These are phyloP conservation scores for Lagria hirta DNA, from an alignment of 2,888 invertebrate species.

Conservation along the genomic window DNA sequence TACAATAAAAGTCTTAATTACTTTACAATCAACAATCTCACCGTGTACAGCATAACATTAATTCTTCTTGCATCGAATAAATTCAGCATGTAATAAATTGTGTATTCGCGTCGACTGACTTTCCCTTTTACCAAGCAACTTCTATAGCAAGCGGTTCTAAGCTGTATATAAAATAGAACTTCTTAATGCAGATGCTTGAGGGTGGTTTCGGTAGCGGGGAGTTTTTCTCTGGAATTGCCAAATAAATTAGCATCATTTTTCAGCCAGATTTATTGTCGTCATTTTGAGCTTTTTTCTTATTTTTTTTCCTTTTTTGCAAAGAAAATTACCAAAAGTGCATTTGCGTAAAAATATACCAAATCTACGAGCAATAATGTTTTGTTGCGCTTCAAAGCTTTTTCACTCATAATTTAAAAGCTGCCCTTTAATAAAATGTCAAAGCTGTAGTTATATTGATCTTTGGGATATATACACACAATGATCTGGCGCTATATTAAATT, in stretches of 20 bases:
- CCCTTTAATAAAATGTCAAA: slow-evolving; percentile 43
- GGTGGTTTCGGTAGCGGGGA: slow-evolving; percentile 38
- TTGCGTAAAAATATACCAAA: slow-evolving; percentile 33
- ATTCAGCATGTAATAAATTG: slow-evolving; percentile 23
- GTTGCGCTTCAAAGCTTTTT: slow-evolving; percentile 20
- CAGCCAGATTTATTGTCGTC: slow-evolving; percentile 49
- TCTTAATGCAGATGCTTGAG: slow-evolving; percentile 42
- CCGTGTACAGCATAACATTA: too few species aligned
- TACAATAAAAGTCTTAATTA: too few species aligned
- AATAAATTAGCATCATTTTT: slow-evolving; percentile 52
- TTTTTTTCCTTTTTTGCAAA: slow-evolving; percentile 33
- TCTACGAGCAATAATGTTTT: slow-evolving; percentile 11
- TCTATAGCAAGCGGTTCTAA: slow-evolving; percentile 22
- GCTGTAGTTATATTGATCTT: slow-evolving; percentile 21
- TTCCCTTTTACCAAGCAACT: slow-evolving; percentile 28
- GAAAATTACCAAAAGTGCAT: slow-evolving; percentile 40
- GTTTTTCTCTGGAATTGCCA: slow-evolving; percentile 49
- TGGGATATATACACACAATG: too few species aligned
- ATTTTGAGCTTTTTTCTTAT: slow-evolving; percentile 47
- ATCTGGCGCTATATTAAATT: too few species aligned
- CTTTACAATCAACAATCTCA: too few species aligned
- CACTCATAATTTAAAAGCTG: slow-evolving; percentile 33
- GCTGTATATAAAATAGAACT: slow-evolving; percentile 42
- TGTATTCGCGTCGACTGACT: slow-evolving; percentile 28
- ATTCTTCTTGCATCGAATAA: too few species aligned